Base-by-base conservation (phyloP, 2,888 invertebrate species). In the Pasiphila rectangulata region DNA sequence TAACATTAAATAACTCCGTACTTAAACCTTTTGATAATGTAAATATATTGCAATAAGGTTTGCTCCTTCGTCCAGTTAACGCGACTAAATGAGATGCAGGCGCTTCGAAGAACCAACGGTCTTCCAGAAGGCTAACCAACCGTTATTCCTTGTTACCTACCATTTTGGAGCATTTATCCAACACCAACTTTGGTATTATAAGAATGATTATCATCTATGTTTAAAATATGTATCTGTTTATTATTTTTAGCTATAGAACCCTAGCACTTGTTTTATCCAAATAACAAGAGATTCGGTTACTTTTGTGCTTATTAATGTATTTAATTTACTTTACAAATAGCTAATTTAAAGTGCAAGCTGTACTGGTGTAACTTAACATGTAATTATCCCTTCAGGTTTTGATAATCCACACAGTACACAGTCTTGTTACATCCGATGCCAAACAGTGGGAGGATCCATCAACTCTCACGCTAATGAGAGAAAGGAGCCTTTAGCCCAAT, bases 401-500 rank as follows among this genome's bases (percentile, higher is more conserved):
- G 32, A 32, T 9, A 17, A 10, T 17, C 16, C 16, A 16, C 7
- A 17, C 30, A 30, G 36, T 16, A 24, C 7, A 17, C 30, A 30
- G 36, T 16, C 15, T 36, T 15, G 15, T 23, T 23, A 9, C n/a
- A 5, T 35, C 9, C 27, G 13, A 27, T 21, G 23, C 15, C 36
- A 24, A 46, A 29, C 16, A 37, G 45, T 49, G 38, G 38, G 46
- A 43, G 46, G 41, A 36, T 9, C 29, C 25, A 24, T 21, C 35
- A 21, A 36, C 35, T 24, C 54, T 47, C 37, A 50, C 47, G 32
- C 54, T 47, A 47, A 50, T 51, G 40, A 52, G 38, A 37, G 46
- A 48, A 45, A 46, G 39, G 38, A 41, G 19, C 40, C 23, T 32
- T 36, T 45, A 29, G 12, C 24, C 50, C 45, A 43, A 43, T 53